Base-by-base conservation (phyloP, 2,797 vertebrate genomes). In the Bradypus variegatus region DNA sequence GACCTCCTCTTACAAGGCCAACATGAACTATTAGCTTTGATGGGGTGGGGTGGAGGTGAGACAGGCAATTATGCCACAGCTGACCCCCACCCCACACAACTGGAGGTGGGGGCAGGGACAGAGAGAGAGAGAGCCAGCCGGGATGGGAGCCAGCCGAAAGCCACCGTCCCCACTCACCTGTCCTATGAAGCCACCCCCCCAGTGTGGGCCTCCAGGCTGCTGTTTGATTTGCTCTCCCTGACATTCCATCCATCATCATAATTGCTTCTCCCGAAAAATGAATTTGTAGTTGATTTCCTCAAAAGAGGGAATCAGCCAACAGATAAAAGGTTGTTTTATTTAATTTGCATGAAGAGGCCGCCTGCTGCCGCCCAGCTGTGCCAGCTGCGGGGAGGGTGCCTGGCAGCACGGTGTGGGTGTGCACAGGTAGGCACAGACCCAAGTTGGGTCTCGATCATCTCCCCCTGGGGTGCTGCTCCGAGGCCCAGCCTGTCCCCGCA, bases 291-390 rank as follows among this genome's bases (percentile, higher is more conserved):
- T 95, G 95, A 96, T 96, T 95, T 96, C 94, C 95, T 95, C 95
- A 96, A 95, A 96, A 94, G 95, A 96, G 93, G 90, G 94, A 95
- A 96, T 95, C 95, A 96, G 92, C 96, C 91, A 96, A 95, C 96
- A 96, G 95, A 95, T 95, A 95, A 95, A 95, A 94, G 94, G 94
- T 96, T 96, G 95, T 95, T 96, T 95, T 96, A 95, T 96, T 96
- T 95, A 96, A 96, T 96, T 95, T 95, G 91, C 95, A 92, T 95
- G 94, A 95, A 92, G 93, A 96, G 88, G 92, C 94, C 4, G 84
- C 94, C 93, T 95, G 94, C 94, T 94, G 91, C 92, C 1, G 5
- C 94, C 95, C 95, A 94, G 94, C 95, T 95, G 94, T 91, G 88
- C 90, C 0, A 2, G 33, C 60, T 62, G 41, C 0, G 0, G 73